These are phyloP conservation scores for Meloidogyne floridensis DNA, from an alignment of 1,140 invertebrate genomes.

Conservation along the genomic window DNA sequence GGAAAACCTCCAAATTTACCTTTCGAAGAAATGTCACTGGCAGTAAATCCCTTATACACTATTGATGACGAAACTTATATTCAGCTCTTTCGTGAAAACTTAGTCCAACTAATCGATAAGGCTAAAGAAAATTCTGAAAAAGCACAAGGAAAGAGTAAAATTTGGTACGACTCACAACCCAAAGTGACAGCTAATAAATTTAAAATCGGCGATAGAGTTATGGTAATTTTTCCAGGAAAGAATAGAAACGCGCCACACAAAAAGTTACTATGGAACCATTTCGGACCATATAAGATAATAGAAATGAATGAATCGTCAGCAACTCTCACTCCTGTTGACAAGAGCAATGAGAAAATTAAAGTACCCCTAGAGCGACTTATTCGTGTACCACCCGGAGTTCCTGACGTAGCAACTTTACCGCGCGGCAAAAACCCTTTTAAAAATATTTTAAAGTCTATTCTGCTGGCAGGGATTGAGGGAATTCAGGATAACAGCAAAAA, in stretches of 20 bases:
- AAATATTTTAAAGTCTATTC: slow-evolving; percentile 1
- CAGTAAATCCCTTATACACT: slow-evolving; percentile 1
- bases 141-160: not conserved
- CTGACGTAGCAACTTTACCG: not conserved
- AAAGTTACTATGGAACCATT: slow-evolving; percentile 10
- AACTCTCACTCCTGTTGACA: not conserved
- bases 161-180: not conserved
- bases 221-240: slow-evolving; percentile 5
- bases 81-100: slow-evolving; percentile 7
- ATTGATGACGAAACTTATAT: slow-evolving; percentile 8
- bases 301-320: not conserved
- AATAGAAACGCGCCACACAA: not conserved
- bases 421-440: not conserved
- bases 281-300: slow-evolving; percentile 2
- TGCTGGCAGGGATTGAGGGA: no score
- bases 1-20: slow-evolving; percentile 1
- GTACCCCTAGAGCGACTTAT: not conserved
- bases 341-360: not conserved
- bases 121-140: slow-evolving; percentile 13
- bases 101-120: not conserved
- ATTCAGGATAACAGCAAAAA: no score
- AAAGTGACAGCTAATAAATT: slow-evolving; percentile 16
- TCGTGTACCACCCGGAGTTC: not conserved
- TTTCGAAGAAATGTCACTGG: not conserved
- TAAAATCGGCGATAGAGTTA: not conserved